Evolutionary conservation across 2,113 vertebrate genomes (phyloP), one percentile per base, ranked within the genome.

Genomic region (Cyanoliseus patagonus): DNA sequence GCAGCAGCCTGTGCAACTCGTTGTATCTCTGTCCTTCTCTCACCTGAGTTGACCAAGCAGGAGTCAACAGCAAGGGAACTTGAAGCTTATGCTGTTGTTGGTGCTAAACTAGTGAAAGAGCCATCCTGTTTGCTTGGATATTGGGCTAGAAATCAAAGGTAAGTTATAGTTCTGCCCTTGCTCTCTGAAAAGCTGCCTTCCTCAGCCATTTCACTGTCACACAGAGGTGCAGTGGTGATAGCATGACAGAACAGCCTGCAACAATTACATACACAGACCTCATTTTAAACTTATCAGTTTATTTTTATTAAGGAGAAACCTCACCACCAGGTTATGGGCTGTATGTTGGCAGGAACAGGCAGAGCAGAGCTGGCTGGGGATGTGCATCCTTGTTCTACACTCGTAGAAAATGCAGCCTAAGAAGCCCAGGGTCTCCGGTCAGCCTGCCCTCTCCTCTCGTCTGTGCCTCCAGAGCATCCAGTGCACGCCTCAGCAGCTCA

Each of bases 341-440:
- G 9, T 11, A 4, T 4, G 17, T 52, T 37, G 27, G 59, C 47
- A 64, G 53, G 46, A 61, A 22, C 1, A 37, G 46, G 53, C 59
- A 78, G 39, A 74, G 53, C n/a, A 69, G 69, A 0, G 0, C 64
- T 1, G 1, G 11, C 64, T 70, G 83, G 30, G 66, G 49, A 35
- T 57, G 14, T 33, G n/a, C 37, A 22, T 15, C 55, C 33, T 27
- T 61, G 61, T 24, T 49, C n/a, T 28, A 28, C 20, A 9, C 30
- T 42, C 27, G 6, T 6, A 7, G 19, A 51, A 64, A 41, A 10
- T 5, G n/a, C 17, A 62, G 52, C 24, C 14, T 4, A 12, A 61
- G 59, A 59, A 66, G 44, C 13, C 14, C 11, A 6, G 0, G 0
- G 14, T 35, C 17, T 42, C 30, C 13, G 9, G 7, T 24, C 51